Evolutionary conservation across 2,797 vertebrate genomes (phyloP).

Genomic region (Sebastes oblongus): DNA sequence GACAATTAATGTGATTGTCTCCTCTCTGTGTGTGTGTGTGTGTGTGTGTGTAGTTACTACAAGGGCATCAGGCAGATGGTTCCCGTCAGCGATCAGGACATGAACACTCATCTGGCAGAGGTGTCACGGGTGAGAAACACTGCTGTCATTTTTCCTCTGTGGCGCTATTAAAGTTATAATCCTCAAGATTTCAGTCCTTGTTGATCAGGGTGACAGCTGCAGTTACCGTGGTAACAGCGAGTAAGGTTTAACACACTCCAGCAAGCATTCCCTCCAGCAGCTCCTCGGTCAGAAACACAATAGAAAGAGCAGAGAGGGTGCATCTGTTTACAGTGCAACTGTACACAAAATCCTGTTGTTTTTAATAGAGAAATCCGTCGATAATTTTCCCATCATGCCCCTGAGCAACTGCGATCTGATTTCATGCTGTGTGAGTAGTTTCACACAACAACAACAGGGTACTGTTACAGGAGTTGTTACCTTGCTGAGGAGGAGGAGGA

Average conservation of each 20-base stretch:
- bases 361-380: background rate
- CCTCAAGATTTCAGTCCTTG: background rate
- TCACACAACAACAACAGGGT: background rate
- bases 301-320: background rate
- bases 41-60: constrained; percentile 87
- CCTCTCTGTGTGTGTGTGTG: constrained; percentile 22
- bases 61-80: constrained; percentile 97
- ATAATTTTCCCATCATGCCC: background rate
- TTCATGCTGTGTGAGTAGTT: background rate
- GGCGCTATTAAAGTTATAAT: constrained; percentile 24
- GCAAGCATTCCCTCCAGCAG: background rate
- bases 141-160: constrained; percentile 23
- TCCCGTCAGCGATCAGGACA: constrained; percentile 97
- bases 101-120: constrained; percentile 99
- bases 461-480: background rate
- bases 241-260: background rate
- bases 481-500: background rate
- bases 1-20: background rate
- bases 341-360: background rate
- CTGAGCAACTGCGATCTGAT: background rate
- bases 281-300: background rate
- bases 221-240: background rate
- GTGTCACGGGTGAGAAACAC: constrained; percentile 92
- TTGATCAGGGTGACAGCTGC: background rate
- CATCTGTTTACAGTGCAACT: background rate